These are phyloP conservation scores for Menidia beryllina DNA, from an alignment of 2,113 vertebrate genomes.

Conservation along the genomic window DNA sequence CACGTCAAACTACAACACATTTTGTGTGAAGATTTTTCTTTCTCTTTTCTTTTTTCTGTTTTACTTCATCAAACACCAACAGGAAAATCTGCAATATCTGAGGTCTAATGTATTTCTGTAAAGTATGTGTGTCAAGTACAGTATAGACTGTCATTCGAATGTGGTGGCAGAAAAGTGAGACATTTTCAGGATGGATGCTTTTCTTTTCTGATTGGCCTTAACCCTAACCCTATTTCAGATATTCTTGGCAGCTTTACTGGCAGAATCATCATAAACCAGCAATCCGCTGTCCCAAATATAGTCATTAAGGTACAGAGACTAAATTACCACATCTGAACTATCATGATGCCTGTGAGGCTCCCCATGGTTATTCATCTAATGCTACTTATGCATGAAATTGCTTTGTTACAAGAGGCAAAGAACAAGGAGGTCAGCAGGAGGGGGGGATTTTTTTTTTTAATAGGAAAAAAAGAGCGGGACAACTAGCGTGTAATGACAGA, in stretches of 20 bases:
- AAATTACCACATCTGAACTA: slow-evolving; percentile 12
- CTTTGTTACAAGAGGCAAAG: slow-evolving; percentile 19
- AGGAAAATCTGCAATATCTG: neutral
- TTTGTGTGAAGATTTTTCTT: too few relatives aligned
- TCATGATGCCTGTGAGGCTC: neutral
- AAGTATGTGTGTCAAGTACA: too few relatives aligned
- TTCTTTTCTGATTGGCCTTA: slow-evolving; percentile 12
- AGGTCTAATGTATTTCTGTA: neutral
- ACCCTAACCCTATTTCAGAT: neutral
- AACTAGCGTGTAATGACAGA: slow-evolving; percentile 17
- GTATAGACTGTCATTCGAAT: too few relatives aligned
- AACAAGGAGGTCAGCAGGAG: neutral
- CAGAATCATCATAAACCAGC: slow-evolving; percentile 22
- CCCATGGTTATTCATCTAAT: slow-evolving; percentile 18
- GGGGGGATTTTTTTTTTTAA: too few relatives aligned
- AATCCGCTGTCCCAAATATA: slow-evolving; percentile 17
- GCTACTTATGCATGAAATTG: slow-evolving; percentile 12
- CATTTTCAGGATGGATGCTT: slow-evolving; percentile 10
- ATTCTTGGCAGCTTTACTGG: slow-evolving; percentile 3
- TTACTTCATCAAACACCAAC: too few relatives aligned
- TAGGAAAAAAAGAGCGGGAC: slow-evolving; percentile 9
- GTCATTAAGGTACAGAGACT: slow-evolving; percentile 6
- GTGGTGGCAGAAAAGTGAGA: neutral
- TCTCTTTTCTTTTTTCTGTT: too few relatives aligned
- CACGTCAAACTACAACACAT: neutral